Base-by-base conservation (phyloP, 2,888 invertebrate genomes). In the Vandiemenella viatica region DNA sequence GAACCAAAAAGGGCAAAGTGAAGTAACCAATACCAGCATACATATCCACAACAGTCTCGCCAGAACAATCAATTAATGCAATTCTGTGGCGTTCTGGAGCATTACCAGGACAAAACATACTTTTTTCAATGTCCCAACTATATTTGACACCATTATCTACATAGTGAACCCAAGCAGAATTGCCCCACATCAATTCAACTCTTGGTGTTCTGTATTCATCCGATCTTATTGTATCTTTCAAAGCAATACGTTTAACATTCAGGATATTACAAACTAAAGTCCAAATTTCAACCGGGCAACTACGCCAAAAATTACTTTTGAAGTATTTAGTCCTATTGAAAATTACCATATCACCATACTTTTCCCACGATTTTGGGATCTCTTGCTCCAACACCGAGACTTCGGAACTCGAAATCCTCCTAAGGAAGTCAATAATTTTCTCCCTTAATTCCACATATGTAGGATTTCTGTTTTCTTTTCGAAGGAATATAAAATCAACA, bases 1-100 rank as follows among this genome's bases (percentile, higher is more conserved):
- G 69, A 1, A 74, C 65, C 16, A 75, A 58, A 57, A 70, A 75
- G 0, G 73, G 71, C 15, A 76, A 59, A 0, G 73, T 70, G 58
- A 75, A 76, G 59, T 76, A 76, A 5, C 76, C 76, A 48, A 76
- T 75, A 18, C 75, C 75, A 48, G 73, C 71, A 63, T 69, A 75
- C 50, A 74, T 56, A 59, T 76, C 75, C 4, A 75, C 71, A 2
- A 76, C 65, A 2, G 62, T 62, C 61, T 75, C 68, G 10, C 62
- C 64, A n/a, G 55, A 49, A 57, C 74, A 74, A 53, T 70, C 61
- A 50, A 72, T 64, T 5, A 55, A 53, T 3, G 72, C 67, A 26
- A 76, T 62, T 46, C 76, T 58, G 43, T 71, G 60, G 57, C 75
- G 73, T 60, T 76, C 76, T 4, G 69, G 64, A 16, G 72, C 69